Base-by-base conservation (phyloP, 2,888 invertebrate genomes). In the Drosophila birchii region DNA sequence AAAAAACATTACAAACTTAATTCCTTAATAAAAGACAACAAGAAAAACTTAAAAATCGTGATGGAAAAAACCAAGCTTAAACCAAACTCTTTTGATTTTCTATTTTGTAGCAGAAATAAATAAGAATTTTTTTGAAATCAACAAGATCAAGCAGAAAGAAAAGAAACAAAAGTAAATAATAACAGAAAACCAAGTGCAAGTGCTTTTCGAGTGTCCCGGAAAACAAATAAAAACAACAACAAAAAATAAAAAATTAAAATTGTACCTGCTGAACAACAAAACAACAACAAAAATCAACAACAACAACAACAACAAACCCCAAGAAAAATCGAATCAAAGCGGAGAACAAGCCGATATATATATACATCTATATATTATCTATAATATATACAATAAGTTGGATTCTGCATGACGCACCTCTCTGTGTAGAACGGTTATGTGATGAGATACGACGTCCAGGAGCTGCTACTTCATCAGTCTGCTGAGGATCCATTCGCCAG, bases 401-500 rank as follows among this genome's bases (percentile, higher is more conserved):
- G 57, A 60, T 79, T 66, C 67, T 78, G 85, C 86, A 72, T 80
- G 83, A 80, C 81, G 81, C 86, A 88, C 80, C 78, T 78, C 44
- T 83, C 79, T 78, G 75, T 71, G 68, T 71, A 79, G 90, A 91
- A 91, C 89, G 92, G 92, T 92, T 90, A 92, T 93, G 93, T 93
- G 90, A 93, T 93, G 93, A 93, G 93, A 93, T 93, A 93, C 93
- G 93, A 93, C 92, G 92, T 93, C 88, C 93, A 93, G 90, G 93
- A 93, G 92, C 91, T 93, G 90, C 92, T 86, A 86, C 86, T 93
- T 92, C 93, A 92, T 90, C 92, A 93, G 92, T 92, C 92, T 91
- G 93, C 92, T 91, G 93, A 93, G 91, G 92, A 92, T 92, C 92
- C 92, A 91, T 92, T 92, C 92, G 92, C 92, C 89, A 92, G 92